phyloP scores from a whole-genome alignment of 2,797 vertebrate genomes.

The Anguilla anguilla region DNA sequence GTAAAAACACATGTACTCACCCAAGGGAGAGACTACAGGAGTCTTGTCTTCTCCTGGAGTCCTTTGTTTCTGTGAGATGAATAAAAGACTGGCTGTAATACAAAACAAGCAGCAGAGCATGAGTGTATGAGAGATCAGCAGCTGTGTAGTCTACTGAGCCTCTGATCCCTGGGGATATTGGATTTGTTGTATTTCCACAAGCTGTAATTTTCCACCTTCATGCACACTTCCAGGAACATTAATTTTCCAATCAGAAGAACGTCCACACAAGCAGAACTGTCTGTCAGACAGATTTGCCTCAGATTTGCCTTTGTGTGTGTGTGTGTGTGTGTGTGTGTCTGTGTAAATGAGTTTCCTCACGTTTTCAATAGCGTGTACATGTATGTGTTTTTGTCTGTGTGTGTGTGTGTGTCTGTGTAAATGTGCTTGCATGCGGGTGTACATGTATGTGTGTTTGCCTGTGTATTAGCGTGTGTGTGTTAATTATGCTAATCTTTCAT shows the following conservation, averaged over 20 bases:
- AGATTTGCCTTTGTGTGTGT: constrained; percentile 18
- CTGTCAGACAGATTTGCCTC: not conserved
- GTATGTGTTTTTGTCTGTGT: not conserved
- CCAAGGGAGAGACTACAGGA: not conserved
- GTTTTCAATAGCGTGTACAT: constrained; percentile 1
- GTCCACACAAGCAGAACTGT: not conserved
- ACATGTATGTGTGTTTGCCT: not conserved
- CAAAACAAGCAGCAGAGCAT: not conserved
- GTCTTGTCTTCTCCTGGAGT: not conserved
- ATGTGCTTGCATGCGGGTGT: not conserved
- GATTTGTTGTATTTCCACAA: constrained; percentile 45
- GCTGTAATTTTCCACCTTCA: constrained; percentile 43
- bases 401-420: not conserved
- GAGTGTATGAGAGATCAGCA: not conserved
- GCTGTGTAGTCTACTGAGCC: not conserved
- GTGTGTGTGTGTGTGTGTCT: constrained; percentile 20
- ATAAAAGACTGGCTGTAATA: not conserved
- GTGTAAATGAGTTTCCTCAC: not conserved
- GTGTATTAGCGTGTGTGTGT: constrained; percentile 10
- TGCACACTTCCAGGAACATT: constrained; percentile 39
- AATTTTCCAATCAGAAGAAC: constrained; percentile 36
- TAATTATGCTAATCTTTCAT: not conserved
- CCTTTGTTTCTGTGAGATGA: not conserved
- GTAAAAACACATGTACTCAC: not conserved
- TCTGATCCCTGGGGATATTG: not conserved